Conservation (phyloP, 2,113 vertebrate genomes). For the Perca flavescens region DNA sequence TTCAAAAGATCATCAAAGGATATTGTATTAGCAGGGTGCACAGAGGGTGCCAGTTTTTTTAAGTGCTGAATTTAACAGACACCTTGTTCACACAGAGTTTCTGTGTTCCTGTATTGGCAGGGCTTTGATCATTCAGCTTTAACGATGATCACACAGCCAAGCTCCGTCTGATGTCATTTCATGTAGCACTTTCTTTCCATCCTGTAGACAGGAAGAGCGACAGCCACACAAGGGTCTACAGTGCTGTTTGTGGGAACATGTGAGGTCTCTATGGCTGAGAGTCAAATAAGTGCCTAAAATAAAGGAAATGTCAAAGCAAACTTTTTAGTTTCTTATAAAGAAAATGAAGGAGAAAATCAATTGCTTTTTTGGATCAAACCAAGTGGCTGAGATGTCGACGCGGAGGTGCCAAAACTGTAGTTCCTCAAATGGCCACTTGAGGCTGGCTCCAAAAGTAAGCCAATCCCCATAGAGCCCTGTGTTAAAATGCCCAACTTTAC, state of each 20-base stretch:
- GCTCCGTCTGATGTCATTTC: slow-evolving; percentile 32
- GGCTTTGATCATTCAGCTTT: slow-evolving; percentile 51
- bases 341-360: neutral
- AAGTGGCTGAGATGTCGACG: too few relatives aligned
- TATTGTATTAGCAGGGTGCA: neutral
- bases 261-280: slow-evolving; percentile 17
- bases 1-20: slow-evolving; percentile 4
- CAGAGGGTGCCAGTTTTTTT: neutral
- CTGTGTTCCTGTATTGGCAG: slow-evolving; percentile 29
- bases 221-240: slow-evolving; percentile 19
- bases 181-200: slow-evolving; percentile 11
- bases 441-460: too few relatives aligned
- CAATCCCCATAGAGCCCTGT: too few relatives aligned
- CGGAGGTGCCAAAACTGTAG: too few relatives aligned
- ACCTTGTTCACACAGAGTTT: slow-evolving; percentile 13
- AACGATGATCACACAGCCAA: slow-evolving; percentile 39
- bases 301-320: neutral
- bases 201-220: slow-evolving; percentile 13
- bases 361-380: neutral
- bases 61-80: slow-evolving; percentile 24
- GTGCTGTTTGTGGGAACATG: neutral
- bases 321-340: neutral
- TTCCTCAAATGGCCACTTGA: too few relatives aligned
- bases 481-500: too few relatives aligned
- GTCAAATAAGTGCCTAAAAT: slow-evolving; percentile 1